Evolutionary conservation across 2,797 vertebrate species (phyloP), one percentile per base, ranked within the genome.

Genomic region (Leptodactylus fallax): DNA sequence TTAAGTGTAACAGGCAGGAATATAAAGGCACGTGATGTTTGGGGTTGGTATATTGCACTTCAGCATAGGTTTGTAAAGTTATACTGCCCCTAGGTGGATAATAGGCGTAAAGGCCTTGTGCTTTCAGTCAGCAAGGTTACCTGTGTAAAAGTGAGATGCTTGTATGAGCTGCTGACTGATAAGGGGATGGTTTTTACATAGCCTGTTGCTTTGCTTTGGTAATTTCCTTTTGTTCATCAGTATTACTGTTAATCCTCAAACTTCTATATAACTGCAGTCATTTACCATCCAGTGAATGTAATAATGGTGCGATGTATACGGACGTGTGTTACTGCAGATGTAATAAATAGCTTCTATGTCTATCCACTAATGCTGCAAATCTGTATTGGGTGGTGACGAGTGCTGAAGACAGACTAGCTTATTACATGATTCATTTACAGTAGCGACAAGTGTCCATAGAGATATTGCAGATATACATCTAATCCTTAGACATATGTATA

Each of bases 121-220:
- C n/a, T 27, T 45, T 12, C 27, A 77, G 49, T 17, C 27, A 78
- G 58, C 60, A 85, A 27, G 72, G 47, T 21, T 53, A 79, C 76
- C 84, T 86, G 79, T 61, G 13, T 19, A 27, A 61, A 58, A 74
- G 69, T 60, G 53, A n/a, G n/a, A n/a, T n/a, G n/a, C n/a, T n/a
- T n/a, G n/a, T n/a, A n/a, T n/a, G n/a, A 81, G 49, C 67, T 58
- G 23, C 67, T 83, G 25, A 2, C 16, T 72, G 27, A 55, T n/a
- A 0, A 79, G 61, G n/a, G 21, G 23, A 36, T 25, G 79, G 55
- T 56, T 61, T 60, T 49, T 81, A 4, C 47, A 7, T 16, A 78
- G 80, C 86, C 86, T 87, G 86, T 83, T 87, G 86, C 60, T 78
- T 77, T 74, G 53, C 69, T n/a, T n/a, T 61, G 19, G 49, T 72